Percentiles rank a stretch among this genome's conserved stretches.
These are phyloP conservation scores for Caenorhabditis sp. DNA, from an alignment of 2,888 invertebrate genomes.

Conservation along the genomic window DNA sequence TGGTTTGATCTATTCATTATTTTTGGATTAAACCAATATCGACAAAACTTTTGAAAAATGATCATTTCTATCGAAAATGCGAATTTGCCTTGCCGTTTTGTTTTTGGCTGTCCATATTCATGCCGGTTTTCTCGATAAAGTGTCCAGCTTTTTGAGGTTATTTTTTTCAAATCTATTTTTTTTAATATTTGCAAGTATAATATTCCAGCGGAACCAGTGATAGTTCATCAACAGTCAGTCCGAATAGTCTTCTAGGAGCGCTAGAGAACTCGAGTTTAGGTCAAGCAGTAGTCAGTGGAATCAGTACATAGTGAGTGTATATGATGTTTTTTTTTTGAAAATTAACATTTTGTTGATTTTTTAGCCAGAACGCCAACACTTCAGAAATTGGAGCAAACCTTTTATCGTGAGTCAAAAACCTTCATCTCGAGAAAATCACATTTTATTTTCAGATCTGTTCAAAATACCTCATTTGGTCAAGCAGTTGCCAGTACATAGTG, in stretches of 20 bases:
- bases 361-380: not conserved
- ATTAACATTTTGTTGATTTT: not conserved
- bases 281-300: not conserved
- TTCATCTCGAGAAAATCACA: no score
- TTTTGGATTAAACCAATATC: not conserved
- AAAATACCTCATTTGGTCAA: not conserved
- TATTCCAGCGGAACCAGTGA: no score
- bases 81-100: not conserved
- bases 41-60: not conserved
- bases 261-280: not conserved
- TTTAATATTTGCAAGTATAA: no score
- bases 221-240: not conserved
- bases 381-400: conserved; percentile 9
- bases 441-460: not conserved
- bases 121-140: not conserved
- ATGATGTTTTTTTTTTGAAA: not conserved
- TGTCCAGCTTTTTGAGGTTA: not conserved
- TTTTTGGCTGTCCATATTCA: not conserved
- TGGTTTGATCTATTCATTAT: not conserved
- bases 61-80: not conserved
- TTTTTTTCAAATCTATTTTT: no score
- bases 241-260: not conserved
- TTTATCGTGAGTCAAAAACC: conserved; percentile 24
- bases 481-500: not conserved
- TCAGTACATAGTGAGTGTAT: not conserved